Base-by-base conservation (phyloP, 2,113 vertebrate genomes). In the Amphiprion ocellaris region DNA sequence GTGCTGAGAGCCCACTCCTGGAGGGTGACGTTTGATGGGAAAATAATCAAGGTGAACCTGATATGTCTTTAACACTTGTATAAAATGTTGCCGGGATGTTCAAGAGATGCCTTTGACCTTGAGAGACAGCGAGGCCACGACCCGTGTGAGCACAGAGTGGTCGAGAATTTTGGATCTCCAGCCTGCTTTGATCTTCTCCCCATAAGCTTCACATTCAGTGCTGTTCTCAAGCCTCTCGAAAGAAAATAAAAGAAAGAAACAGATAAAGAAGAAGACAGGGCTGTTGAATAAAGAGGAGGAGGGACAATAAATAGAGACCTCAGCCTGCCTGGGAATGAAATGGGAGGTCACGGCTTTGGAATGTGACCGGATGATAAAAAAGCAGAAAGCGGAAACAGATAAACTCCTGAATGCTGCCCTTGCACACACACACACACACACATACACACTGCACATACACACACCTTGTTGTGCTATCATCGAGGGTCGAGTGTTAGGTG, bases 401-500 rank as follows among this genome's bases (percentile, higher is more conserved):
- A 90, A 92, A 91, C 77, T 74, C 76, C 61, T 60, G 59, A 33
- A 66, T 30, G 55, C 63, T 80, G 74, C 83, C 67, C 77, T 84
- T 75, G 64, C 39, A 61, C 7, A 65, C 79, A 66, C 71, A 73
- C 47, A 23, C 30, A 53, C 64, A 33, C 39, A 61, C 7, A 65
- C 79, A 66, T 67, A 73, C 47, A 23, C 30, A 53, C 64, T 21
- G 21, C 21, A 21, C 21, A 21, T 21, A 72, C 46, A 56, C 52
- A 77, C 55, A 74, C 80, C 69, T 80, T 78, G 60, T 69, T 67
- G 62, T 54, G 67, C 79, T 89, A 90, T 92, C 83, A 76, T 90
- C 86, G 83, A 66, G 77, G 47, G 69, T 79, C 47, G 84, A 89
- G 92, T 93, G 92, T 93, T 82, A 76, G 88, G 67, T 93, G 93